phyloP scores from a whole-genome alignment of 2,797 vertebrate species.

The Melanotaenia parkinsoni region DNA sequence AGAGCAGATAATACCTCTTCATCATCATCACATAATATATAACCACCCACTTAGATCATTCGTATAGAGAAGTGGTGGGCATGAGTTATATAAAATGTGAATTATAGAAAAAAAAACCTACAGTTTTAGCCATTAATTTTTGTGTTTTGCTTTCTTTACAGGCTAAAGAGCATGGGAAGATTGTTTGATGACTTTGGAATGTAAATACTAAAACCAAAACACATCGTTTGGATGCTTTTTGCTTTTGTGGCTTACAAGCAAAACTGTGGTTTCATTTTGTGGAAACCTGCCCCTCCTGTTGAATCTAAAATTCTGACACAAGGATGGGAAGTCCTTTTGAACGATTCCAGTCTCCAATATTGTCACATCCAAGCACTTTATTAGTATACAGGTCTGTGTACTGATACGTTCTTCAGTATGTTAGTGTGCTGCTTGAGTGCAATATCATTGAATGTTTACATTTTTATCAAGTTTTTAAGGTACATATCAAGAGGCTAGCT shows the following conservation, averaged over 20 bases:
- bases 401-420: slow-evolving; percentile 50
- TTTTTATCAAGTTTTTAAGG: slow-evolving; percentile 64
- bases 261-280: slow-evolving; percentile 46
- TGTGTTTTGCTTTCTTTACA: slow-evolving; percentile 45
- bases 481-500: slow-evolving; percentile 62
- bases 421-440: slow-evolving; percentile 70
- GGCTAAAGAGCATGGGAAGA: slow-evolving; percentile 80
- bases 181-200: slow-evolving; percentile 67
- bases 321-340: slow-evolving; percentile 19
- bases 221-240: slow-evolving; percentile 51
- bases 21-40: slow-evolving; percentile 27
- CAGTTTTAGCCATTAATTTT: slow-evolving; percentile 2
- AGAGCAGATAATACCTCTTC: slow-evolving; percentile 46
- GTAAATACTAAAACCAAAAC: slow-evolving; percentile 71
- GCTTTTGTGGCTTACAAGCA: slow-evolving; percentile 51
- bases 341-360: slow-evolving; percentile 48
- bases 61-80: slow-evolving; percentile 12
- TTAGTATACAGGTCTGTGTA: slow-evolving; percentile 51
- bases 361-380: slow-evolving; percentile 80
- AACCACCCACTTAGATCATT: slow-evolving; percentile 19
- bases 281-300: slow-evolving; percentile 27
- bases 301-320: slow-evolving; percentile 22
- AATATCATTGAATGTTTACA: slow-evolving; percentile 81
- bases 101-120: slow-evolving; percentile 6
- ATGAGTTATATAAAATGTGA: slow-evolving; percentile 18